These are phyloP conservation scores for Nycticorax nycticorax DNA, from an alignment of 2,113 vertebrate species.

Conservation along the genomic window DNA sequence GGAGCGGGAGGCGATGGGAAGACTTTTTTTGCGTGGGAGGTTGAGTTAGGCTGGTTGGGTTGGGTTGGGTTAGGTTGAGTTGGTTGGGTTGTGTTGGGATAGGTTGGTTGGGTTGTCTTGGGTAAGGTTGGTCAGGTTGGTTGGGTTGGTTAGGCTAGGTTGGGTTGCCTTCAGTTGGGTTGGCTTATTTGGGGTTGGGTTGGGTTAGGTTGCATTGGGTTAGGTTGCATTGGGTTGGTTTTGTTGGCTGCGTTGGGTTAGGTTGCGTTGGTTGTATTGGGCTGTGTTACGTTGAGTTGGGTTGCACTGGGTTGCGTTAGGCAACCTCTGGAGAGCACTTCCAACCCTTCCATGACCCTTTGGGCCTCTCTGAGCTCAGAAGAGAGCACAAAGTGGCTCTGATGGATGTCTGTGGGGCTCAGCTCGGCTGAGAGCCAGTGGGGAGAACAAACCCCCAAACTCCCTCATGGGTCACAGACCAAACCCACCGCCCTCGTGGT, in stretches of 20 bases:
- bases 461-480: rapidly evolving
- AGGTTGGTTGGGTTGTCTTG: not conserved
- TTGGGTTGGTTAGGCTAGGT: not conserved
- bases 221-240: not conserved
- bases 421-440: rapidly evolving
- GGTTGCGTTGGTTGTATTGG: too few relatives aligned
- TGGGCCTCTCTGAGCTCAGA: not conserved
- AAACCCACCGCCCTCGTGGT: not conserved
- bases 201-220: not conserved
- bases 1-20: too few relatives aligned
- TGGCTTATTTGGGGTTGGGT: too few relatives aligned
- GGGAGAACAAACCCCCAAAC: not conserved
- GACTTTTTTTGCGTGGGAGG: too few relatives aligned
- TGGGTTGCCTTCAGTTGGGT: too few relatives aligned
- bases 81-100: not conserved
- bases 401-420: not conserved
- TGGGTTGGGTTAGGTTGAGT: not conserved
- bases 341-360: not conserved
- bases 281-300: not conserved
- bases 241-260: not conserved
- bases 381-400: not conserved
- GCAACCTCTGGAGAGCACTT: not conserved
- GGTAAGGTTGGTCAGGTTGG: not conserved
- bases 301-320: not conserved
- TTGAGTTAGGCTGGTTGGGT: not conserved